Base-by-base conservation (phyloP, 2,113 vertebrate species). In the Triplophysa dalaica region DNA sequence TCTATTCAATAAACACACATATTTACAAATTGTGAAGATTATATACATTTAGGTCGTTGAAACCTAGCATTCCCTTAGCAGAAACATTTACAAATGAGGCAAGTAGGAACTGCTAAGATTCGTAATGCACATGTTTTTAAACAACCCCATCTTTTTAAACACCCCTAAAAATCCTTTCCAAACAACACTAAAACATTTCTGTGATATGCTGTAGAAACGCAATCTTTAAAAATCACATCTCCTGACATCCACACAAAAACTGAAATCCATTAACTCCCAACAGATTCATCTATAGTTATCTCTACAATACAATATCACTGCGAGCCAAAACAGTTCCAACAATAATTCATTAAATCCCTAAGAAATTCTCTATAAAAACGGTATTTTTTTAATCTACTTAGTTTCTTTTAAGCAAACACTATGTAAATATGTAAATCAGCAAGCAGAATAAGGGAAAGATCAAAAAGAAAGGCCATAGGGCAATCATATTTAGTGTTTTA, bases 381-480 rank as follows among this genome's bases (percentile, higher is more conserved):
- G 45, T 17, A 54, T 13, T 2, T 62, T 74, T 45, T 10, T 74
- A 6, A 26, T 62, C 38, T 26, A 24, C 56, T 45, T 1, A 33
- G 69, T 38, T 58, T 45, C n/a, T 75, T 75, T 77, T 75, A 62
- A 45, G 48, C 58, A 75, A 63, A 63, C 45, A 33, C 75, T 65
- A 21, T 16, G 16, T 21, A 14, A 88, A 86, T 90, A 90, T 91
- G 89, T 87, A 90, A 89, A 43, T 88, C 85, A 84, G 82, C 69
- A 64, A 63, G 22, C 83, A 86, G 66, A 75, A 84, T 85, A 84
- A 66, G 86, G 86, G 76, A 87, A 80, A 88, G 89, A 92, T 92
- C 91, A 92, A 92, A 92, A 90, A 89, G 82, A 86, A 86, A 88
- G 87, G 89, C 90, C 85, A 91, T 88, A 89, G 90, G 89, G 88